Conservation (phyloP, 2,113 vertebrate species). For the Hemiscyllium ocellatum region DNA sequence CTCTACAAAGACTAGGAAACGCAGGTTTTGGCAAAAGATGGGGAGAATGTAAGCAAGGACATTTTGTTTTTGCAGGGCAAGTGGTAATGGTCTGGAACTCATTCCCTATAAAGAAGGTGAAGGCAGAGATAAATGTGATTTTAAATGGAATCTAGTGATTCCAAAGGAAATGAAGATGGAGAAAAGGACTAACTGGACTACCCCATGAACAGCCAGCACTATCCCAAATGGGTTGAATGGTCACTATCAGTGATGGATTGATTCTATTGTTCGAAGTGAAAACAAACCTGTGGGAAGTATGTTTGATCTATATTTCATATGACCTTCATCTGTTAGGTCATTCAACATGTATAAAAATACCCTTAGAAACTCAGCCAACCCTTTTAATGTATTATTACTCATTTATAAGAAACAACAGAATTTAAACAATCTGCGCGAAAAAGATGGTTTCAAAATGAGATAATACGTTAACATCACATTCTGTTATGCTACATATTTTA, state of each 20-base stretch:
- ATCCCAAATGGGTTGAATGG: not conserved
- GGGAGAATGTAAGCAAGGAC: too few relatives aligned
- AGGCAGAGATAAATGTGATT: too few relatives aligned
- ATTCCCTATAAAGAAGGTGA: too few relatives aligned
- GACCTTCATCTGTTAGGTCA: not conserved
- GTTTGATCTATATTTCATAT: not conserved
- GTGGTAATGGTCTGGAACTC: too few relatives aligned
- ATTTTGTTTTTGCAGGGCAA: too few relatives aligned
- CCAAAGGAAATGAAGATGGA: not conserved
- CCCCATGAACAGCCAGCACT: not conserved
- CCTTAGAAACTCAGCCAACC: not conserved
- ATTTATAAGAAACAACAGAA: slow-evolving; percentile 11
- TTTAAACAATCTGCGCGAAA: not conserved
- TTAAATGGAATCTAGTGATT: not conserved
- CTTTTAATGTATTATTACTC: not conserved
- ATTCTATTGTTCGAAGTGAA: not conserved
- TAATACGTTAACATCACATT: not conserved
- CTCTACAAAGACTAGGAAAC: too few relatives aligned
- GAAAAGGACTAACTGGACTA: not conserved
- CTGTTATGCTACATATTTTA: not conserved
- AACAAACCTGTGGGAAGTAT: not conserved
- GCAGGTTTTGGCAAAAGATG: too few relatives aligned
- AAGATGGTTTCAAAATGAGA: not conserved
- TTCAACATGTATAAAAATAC: not conserved
- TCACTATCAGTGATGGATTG: not conserved